These are phyloP conservation scores for Callimorpha dominula DNA, from an alignment of 2,888 invertebrate species.

Conservation along the genomic window DNA sequence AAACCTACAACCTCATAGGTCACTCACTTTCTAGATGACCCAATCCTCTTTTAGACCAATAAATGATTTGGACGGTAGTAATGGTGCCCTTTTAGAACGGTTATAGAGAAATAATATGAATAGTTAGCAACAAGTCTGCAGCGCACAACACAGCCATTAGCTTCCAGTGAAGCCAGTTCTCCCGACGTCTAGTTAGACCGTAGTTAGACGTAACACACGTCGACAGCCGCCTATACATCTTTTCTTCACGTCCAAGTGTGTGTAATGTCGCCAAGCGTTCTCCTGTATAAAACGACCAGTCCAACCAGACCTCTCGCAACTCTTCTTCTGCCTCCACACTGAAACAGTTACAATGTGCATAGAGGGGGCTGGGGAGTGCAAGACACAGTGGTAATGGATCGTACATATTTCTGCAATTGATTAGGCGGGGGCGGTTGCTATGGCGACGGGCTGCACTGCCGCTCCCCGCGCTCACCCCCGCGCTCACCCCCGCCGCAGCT, in stretches of 20 bases:
- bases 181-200: constrained; percentile 16
- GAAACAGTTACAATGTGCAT: constrained; percentile 31
- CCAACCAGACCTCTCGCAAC: constrained; percentile 49
- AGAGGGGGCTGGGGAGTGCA: constrained; percentile 53
- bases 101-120: constrained; percentile 6
- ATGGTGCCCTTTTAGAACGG: not conserved
- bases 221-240: constrained; percentile 72
- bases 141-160: constrained; percentile 5
- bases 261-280: constrained; percentile 69
- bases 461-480: constrained; percentile 37
- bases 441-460: constrained; percentile 71
- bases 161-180: not conserved
- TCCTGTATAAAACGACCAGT: constrained; percentile 65
- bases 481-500: constrained; percentile 29
- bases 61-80: not conserved
- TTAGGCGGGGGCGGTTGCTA: constrained; percentile 86
- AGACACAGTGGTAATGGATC: constrained; percentile 68
- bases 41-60: not conserved
- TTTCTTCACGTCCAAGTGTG: constrained; percentile 70
- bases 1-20: not conserved
- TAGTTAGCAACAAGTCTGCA: constrained; percentile 14
- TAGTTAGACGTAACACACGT: constrained; percentile 39
- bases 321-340: constrained; percentile 48
- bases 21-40: not conserved
- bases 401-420: constrained; percentile 88